A percentile compares a stretch with the other conserved stretches of the same genome.
Evolutionary conservation across 2,888 invertebrate species (phyloP).

Genomic region (Macropis europaea): DNA sequence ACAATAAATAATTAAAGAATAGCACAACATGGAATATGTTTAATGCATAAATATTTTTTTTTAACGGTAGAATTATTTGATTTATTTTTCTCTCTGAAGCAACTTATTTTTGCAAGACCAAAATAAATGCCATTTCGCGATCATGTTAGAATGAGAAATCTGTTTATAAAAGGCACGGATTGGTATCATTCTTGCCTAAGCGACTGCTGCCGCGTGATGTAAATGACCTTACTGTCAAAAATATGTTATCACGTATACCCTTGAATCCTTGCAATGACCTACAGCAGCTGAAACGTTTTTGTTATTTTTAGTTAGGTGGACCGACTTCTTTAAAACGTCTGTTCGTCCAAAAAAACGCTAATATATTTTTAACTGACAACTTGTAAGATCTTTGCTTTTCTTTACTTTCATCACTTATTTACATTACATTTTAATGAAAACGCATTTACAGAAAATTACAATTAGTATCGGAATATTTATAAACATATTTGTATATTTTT

Average conservation of each 20-base stretch:
- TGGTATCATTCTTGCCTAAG: slow-evolving; percentile 23
- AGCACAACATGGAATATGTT: background rate
- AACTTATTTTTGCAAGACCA: slow-evolving; percentile 31
- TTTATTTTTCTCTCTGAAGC: slow-evolving; percentile 19
- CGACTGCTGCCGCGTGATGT: slow-evolving; percentile 37
- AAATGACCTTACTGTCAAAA: slow-evolving; percentile 56
- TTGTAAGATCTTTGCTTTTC: background rate
- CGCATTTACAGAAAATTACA: background rate
- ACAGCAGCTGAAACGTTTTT: slow-evolving; percentile 11
- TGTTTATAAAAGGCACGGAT: slow-evolving; percentile 14
- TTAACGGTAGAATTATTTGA: background rate
- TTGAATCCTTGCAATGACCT: slow-evolving; percentile 58
- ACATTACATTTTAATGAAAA: background rate
- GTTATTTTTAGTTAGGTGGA: slow-evolving; percentile 31
- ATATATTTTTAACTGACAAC: background rate
- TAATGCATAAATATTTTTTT: slow-evolving; percentile 5
- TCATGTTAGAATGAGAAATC: slow-evolving; percentile 4
- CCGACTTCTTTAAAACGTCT: background rate
- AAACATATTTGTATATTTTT: too few relatives aligned
- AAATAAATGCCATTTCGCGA: slow-evolving; percentile 48
- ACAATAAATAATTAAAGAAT: background rate
- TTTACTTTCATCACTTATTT: background rate
- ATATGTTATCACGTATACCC: slow-evolving; percentile 33
- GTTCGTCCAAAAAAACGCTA: background rate
- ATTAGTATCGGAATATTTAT: too few relatives aligned